Conservation (phyloP, 2,888 invertebrate species). For the Erynnis tages region DNA sequence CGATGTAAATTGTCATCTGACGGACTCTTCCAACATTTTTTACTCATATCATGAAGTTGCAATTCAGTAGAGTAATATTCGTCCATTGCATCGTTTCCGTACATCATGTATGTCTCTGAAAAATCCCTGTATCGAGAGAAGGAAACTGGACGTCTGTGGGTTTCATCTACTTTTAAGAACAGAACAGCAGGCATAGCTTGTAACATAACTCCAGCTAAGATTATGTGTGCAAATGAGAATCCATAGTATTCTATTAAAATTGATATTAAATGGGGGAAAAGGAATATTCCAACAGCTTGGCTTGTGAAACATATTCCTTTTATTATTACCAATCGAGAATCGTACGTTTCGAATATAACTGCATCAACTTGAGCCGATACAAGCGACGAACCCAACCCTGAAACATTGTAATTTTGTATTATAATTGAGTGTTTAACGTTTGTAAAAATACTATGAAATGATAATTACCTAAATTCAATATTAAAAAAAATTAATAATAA, state of each 20-base stretch:
- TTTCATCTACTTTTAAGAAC: conserved; percentile 59
- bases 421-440: too few relatives aligned
- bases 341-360: conserved; percentile 72
- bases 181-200: conserved; percentile 68
- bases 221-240: conserved; percentile 58
- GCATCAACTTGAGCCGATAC: conserved; percentile 75
- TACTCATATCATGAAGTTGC: conserved; percentile 65
- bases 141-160: conserved; percentile 49
- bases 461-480: neutral
- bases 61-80: conserved; percentile 61
- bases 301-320: conserved; percentile 65
- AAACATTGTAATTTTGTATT: conserved; percentile 28
- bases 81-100: conserved; percentile 55
- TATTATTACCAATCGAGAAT: conserved; percentile 59
- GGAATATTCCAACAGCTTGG: conserved; percentile 69
- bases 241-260: conserved; percentile 63
- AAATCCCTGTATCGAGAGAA: conserved; percentile 65
- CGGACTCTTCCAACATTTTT: conserved; percentile 74
- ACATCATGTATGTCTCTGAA: conserved; percentile 63
- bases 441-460: too few relatives aligned
- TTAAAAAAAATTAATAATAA: too few relatives aligned
- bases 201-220: conserved; percentile 64
- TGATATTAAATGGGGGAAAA: conserved; percentile 70
- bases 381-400: conserved; percentile 72
- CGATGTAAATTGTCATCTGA: conserved; percentile 64